phyloP scores from a whole-genome alignment of 2,888 invertebrate genomes.

The Drosophila atripex region DNA sequence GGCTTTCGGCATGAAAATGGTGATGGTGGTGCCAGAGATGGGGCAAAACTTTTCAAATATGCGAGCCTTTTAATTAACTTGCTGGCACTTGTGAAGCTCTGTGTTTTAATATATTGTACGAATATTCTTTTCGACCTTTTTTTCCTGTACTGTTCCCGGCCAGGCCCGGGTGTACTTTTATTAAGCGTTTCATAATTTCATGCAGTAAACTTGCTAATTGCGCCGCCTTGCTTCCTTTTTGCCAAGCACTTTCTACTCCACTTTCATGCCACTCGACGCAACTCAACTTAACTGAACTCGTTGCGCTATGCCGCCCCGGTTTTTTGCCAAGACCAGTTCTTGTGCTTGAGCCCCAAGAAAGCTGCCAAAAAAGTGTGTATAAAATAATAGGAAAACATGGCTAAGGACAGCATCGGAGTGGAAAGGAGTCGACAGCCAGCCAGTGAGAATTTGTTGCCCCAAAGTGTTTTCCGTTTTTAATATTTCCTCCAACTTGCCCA shows the following conservation, averaged over 20 bases:
- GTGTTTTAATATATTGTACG: conserved; percentile 51
- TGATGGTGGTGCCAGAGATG: conserved; percentile 6
- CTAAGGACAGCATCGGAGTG: conserved; percentile 34
- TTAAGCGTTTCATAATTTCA: conserved; percentile 76
- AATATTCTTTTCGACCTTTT: conserved; percentile 34
- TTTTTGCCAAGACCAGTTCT: conserved; percentile 19
- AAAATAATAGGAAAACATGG: conserved; percentile 33
- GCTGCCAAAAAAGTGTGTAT: conserved; percentile 63
- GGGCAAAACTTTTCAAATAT: conserved; percentile 73
- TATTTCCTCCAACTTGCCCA: conserved; percentile 67
- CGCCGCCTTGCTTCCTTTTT: conserved; percentile 68
- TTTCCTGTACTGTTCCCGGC: conserved; percentile 5
- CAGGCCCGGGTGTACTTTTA: conserved; percentile 41
- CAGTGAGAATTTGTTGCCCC: conserved; percentile 71
- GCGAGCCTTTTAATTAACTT: conserved; percentile 76
- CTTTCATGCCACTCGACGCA: conserved; percentile 22
- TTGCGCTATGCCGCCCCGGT: conserved; percentile 45
- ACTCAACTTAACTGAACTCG: conserved; percentile 35
- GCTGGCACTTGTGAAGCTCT: conserved; percentile 46
- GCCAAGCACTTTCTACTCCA: conserved; percentile 54
- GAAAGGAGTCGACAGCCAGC: conserved; percentile 31
- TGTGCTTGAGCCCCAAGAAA: conserved; percentile 54
- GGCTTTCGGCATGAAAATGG: conserved; percentile 3
- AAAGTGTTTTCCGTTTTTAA: conserved; percentile 79
- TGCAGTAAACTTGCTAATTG: conserved; percentile 80